Conservation (phyloP, 2,113 vertebrate species). For the Tupaia tana region DNA sequence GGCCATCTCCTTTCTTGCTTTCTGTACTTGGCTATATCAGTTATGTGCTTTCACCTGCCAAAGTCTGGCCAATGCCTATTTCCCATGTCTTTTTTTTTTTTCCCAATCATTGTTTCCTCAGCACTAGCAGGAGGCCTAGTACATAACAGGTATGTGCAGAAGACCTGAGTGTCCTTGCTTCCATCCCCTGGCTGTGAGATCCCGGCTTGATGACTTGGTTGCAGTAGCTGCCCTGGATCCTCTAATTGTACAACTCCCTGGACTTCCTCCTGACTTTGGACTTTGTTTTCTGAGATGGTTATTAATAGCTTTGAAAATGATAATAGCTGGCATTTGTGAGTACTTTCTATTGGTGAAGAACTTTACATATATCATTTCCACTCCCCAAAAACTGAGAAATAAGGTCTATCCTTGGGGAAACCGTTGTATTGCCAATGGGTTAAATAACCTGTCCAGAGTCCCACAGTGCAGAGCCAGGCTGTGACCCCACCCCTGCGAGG, state of each 20-base stretch:
- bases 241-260: not conserved
- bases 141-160: not conserved
- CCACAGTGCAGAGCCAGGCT: not conserved
- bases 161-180: not conserved
- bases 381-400: not conserved
- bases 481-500: not conserved
- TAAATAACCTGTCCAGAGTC: not conserved
- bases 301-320: not conserved
- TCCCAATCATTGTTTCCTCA: not conserved
- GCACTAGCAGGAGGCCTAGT: not conserved
- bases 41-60: not conserved
- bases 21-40: not conserved
- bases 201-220: not conserved
- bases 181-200: not conserved
- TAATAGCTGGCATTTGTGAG: not conserved
- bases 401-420: not conserved
- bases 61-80: not conserved
- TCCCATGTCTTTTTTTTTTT: not conserved
- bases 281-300: constrained; percentile 31
- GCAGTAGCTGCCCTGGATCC: not conserved
- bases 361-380: not conserved
- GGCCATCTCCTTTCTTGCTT: not conserved
- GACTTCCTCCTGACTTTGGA: not conserved
- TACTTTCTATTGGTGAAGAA: not conserved
- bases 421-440: not conserved